These are phyloP conservation scores for Poeciliopsis prolifica DNA, from an alignment of 2,113 vertebrate species.

Conservation along the genomic window DNA sequence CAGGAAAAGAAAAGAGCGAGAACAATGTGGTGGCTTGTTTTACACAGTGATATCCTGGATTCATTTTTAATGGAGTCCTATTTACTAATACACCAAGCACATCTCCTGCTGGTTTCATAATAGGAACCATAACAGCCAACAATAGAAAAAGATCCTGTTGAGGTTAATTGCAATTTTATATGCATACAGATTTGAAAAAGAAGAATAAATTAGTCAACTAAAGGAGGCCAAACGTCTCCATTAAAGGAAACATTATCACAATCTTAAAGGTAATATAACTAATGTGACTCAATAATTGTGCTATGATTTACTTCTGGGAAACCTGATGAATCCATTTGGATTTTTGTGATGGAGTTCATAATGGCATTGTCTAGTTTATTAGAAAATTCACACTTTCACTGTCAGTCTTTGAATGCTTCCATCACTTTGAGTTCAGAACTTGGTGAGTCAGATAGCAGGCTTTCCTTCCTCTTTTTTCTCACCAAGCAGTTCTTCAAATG, in stretches of 20 bases:
- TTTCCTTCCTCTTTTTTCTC: background rate
- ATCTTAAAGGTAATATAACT: constrained; percentile 6
- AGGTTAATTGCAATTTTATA: constrained; percentile 24
- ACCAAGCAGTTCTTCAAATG: background rate
- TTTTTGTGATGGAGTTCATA: background rate
- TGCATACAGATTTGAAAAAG: background rate
- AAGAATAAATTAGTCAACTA: constrained; percentile 21
- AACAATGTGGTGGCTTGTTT: background rate
- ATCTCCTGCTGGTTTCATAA: constrained; percentile 18
- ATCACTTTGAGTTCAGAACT: background rate
- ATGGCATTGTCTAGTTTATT: background rate
- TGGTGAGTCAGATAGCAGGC: background rate
- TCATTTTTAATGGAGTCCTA: constrained; percentile 4
- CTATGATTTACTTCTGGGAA: background rate
- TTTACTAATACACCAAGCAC: constrained; percentile 12
- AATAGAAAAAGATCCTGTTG: constrained; percentile 10
- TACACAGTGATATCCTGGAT: background rate
- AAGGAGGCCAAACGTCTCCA: background rate
- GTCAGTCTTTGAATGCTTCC: background rate
- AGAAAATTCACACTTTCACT: background rate
- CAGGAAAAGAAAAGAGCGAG: background rate
- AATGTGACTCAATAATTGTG: background rate
- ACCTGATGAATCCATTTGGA: background rate
- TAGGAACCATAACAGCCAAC: constrained; percentile 12
- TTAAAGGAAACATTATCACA: background rate